Evolutionary conservation across 2,113 vertebrate genomes (phyloP), one percentile per base, ranked within the genome.

Genomic region (Aepyceros melampus): DNA sequence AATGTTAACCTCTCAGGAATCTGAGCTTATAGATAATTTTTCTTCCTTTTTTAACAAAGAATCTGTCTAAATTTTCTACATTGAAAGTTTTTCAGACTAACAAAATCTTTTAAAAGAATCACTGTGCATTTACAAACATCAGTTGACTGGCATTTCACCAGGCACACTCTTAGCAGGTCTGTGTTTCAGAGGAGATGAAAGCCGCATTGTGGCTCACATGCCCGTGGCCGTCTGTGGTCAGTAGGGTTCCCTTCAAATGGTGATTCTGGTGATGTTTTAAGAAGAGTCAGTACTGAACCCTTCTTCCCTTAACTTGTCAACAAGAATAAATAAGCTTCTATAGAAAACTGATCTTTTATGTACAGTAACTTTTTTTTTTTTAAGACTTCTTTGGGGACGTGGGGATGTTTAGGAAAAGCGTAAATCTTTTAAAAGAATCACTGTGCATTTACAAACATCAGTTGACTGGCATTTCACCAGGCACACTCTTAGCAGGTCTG

Each of bases 161-260:
- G 89, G 64, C 5, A 0, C 1, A 0, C 14, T 10, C 25, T 6
- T 25, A 11, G 19, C 31, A 29, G 27, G 15, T 11, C n/a, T 17
- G 3, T 6, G 0, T 55, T 14, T 15, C 43, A 15, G 23, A 58
- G 47, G 56, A 5, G 19, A 3, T 1, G 17, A 19, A 13, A 19
- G 53, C 90, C 2, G 2, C 1, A 0, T 5, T 2, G 2, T 25
- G 82, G 47, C 83, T 13, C 0, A 1, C 4, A 0, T 1, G 33
- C 40, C 29, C 16, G 1, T 2, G 45, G 33, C 25, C 6, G 12
- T 7, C 49, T 11, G 51, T 31, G n/a, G 25, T 12, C 19, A 11
- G 55, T 5, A 19, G 17, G 7, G 2, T 13, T 49, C 19, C 31
- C 51, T 55, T 40, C 40, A 58, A 17, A 13, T 6, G 2, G 25